phyloP scores from a whole-genome alignment of 2,888 invertebrate species.

The Hypomecis punctinalis region DNA sequence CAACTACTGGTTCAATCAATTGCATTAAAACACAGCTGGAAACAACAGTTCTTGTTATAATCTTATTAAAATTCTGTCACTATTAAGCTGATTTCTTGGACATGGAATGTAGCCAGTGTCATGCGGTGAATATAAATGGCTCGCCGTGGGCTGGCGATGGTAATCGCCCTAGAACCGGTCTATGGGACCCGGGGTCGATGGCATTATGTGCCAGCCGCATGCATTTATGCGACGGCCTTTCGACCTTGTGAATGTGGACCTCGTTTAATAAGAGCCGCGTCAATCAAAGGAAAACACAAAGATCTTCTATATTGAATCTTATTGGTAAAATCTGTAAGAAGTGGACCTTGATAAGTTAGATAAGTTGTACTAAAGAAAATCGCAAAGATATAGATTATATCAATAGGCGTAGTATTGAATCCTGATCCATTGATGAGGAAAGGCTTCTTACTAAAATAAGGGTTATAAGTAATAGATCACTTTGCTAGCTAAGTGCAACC shows the following conservation, averaged over 20 bases:
- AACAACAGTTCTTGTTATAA: conserved; percentile 15
- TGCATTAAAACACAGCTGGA: background rate
- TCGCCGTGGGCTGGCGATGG: conserved; percentile 34
- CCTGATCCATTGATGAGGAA: too few species aligned
- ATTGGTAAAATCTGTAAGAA: too few species aligned
- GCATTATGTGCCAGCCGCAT: conserved; percentile 37
- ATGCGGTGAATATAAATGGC: conserved; percentile 36
- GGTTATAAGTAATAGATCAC: too few species aligned
- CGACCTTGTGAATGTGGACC: background rate
- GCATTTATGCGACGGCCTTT: conserved; percentile 36
- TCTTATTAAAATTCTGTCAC: conserved; percentile 31
- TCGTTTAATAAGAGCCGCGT: background rate
- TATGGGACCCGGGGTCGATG: conserved; percentile 44
- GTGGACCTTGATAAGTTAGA: too few species aligned
- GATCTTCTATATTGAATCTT: too few species aligned
- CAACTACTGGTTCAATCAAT: background rate
- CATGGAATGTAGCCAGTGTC: conserved; percentile 35
- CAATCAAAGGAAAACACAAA: too few species aligned
- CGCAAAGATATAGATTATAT: too few species aligned
- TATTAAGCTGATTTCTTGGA: conserved; percentile 16
- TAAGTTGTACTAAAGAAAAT: too few species aligned
- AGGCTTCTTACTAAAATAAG: too few species aligned
- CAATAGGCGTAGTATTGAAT: too few species aligned
- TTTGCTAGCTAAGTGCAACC: too few species aligned
- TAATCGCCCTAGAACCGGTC: conserved; percentile 48